Evolutionary conservation across 2,113 vertebrate species (phyloP).

Genomic region (Austrofundulus limnaeus): DNA sequence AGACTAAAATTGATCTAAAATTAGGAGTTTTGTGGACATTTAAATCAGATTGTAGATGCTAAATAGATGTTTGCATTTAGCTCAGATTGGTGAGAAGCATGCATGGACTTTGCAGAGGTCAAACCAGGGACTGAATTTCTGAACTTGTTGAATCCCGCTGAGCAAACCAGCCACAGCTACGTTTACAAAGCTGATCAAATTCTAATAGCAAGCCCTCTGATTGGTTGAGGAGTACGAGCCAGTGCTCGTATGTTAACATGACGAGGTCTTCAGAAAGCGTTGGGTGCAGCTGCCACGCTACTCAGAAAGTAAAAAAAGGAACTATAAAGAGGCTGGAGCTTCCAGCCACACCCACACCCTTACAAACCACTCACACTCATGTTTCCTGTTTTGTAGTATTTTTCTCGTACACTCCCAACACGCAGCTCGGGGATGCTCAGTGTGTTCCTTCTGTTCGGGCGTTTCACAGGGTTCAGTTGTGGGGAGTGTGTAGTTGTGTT

Average conservation of each 20-base stretch:
- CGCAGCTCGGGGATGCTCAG: not conserved
- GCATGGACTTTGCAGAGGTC: not conserved
- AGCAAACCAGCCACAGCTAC: too few species aligned
- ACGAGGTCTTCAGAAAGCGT: not conserved
- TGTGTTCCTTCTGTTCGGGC: conserved; percentile 11
- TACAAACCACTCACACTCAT: not conserved
- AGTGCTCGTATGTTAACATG: not conserved
- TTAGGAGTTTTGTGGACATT: too few species aligned
- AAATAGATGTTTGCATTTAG: not conserved
- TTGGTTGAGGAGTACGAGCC: not conserved
- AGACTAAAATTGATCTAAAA: too few species aligned
- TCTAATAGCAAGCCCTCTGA: not conserved
- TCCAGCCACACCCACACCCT: not conserved
- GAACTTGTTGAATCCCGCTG: too few species aligned
- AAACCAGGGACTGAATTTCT: not conserved
- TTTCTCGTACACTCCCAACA: not conserved
- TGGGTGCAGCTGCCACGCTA: conserved; percentile 45
- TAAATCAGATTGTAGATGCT: not conserved
- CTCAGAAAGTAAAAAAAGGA: conserved; percentile 27
- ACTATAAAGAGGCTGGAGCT: not conserved
- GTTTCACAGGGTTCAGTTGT: not conserved
- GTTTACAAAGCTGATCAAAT: not conserved
- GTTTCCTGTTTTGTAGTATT: conserved; percentile 7
- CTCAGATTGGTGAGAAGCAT: not conserved
- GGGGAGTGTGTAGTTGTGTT: conserved; percentile 7